phyloP scores from a whole-genome alignment of 2,888 invertebrate genomes.

The Nasonia oneida region DNA sequence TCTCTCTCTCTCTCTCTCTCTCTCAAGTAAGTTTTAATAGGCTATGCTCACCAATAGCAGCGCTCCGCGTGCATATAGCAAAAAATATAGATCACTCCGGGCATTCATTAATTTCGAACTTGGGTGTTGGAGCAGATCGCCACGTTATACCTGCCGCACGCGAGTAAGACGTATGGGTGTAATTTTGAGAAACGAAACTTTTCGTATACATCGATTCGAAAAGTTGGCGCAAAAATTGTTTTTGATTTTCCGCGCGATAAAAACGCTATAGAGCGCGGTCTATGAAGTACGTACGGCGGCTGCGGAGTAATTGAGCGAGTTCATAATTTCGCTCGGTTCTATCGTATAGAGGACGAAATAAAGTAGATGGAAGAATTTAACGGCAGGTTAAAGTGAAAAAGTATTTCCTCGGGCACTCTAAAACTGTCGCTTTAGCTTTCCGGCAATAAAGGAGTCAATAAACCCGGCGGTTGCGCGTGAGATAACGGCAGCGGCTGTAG shows the following conservation, averaged over 20 bases:
- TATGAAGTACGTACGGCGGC: background rate
- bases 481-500: constrained; percentile 11
- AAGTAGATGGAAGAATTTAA: constrained; percentile 21
- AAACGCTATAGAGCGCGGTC: background rate
- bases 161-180: constrained; percentile 5
- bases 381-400: constrained; percentile 21
- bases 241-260: background rate
- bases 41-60: background rate
- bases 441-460: constrained; percentile 42
- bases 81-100: constrained; percentile 16
- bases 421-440: constrained; percentile 31
- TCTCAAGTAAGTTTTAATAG: constrained; percentile 24
- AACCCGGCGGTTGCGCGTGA: constrained; percentile 12
- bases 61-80: background rate
- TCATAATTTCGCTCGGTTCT: background rate
- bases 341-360: background rate
- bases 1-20: background rate
- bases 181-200: constrained; percentile 7
- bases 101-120: constrained; percentile 25
- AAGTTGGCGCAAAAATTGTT: background rate
- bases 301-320: background rate
- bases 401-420: constrained; percentile 15
- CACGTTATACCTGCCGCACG: background rate
- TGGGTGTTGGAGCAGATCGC: background rate
- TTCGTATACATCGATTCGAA: constrained; percentile 8